phyloP scores from a whole-genome alignment of 2,113 vertebrate genomes.

The Antechinus flavipes region DNA sequence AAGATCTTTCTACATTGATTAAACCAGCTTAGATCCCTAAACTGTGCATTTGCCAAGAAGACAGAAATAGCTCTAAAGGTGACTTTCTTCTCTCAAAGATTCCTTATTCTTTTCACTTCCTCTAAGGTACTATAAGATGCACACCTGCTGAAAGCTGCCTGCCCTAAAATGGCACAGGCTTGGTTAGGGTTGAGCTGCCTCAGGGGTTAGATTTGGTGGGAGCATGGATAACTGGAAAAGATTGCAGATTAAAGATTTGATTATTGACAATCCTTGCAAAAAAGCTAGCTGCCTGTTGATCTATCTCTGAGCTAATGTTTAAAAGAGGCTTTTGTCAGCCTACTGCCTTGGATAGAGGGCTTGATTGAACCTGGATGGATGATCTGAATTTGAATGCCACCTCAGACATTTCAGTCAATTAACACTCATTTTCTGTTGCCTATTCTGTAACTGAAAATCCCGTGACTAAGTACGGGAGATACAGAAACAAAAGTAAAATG shows the following conservation, averaged over 20 bases:
- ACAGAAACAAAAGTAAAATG: not conserved
- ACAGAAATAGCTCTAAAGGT: not conserved
- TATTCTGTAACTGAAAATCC: not conserved
- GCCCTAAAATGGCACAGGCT: not conserved
- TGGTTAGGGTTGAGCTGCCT: not conserved
- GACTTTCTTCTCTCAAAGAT: not conserved
- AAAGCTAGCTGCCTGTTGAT: not conserved
- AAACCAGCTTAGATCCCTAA: not conserved
- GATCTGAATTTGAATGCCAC: not conserved
- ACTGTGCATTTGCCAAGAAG: not conserved
- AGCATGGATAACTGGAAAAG: not conserved
- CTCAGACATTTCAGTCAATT: not conserved
- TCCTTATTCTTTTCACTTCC: not conserved
- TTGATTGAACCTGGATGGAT: not conserved
- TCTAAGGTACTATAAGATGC: not conserved
- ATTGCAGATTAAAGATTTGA: not conserved
- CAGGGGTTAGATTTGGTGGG: not conserved
- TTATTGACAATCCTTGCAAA: not conserved
- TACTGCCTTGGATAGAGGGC: not conserved
- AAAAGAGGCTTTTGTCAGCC: not conserved
- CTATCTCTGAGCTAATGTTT: not conserved
- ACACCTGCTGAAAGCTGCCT: not conserved
- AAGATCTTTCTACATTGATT: not conserved
- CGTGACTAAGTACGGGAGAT: not conserved
- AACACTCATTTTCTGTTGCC: not conserved